Evolutionary conservation across 2,888 invertebrate genomes (phyloP).

Genomic region (Pammene aurita): DNA sequence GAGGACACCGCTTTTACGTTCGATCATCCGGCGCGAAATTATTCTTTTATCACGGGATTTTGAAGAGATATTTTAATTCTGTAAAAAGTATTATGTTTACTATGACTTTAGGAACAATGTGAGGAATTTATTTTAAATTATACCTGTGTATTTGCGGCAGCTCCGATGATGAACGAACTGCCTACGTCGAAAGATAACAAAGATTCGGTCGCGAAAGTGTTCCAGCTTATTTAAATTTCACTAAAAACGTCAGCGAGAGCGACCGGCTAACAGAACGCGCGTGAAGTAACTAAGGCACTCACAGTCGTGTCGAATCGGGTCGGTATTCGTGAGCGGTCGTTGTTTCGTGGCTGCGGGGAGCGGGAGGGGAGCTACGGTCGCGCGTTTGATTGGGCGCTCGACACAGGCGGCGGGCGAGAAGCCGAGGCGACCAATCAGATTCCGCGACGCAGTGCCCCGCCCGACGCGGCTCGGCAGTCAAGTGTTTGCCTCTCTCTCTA

Average conservation of each 20-base stretch:
- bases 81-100: conserved; percentile 28
- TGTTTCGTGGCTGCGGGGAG: conserved; percentile 71
- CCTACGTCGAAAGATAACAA: conserved; percentile 38
- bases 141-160: conserved; percentile 57
- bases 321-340: conserved; percentile 81
- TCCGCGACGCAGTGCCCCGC: conserved; percentile 69
- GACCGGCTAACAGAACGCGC: conserved; percentile 71
- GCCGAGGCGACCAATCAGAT: conserved; percentile 63
- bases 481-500: conserved; percentile 65
- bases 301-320: conserved; percentile 81
- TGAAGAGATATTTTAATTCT: conserved; percentile 30
- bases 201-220: conserved; percentile 9
- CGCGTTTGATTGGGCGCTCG: conserved; percentile 61
- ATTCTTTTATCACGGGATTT: conserved; percentile 57
- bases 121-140: conserved; percentile 39
- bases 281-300: conserved; percentile 83
- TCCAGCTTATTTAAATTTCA: conserved; percentile 53
- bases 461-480: conserved; percentile 57
- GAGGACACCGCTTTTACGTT: conserved; percentile 83
- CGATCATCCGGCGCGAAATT: conserved; percentile 74
- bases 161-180: conserved; percentile 26
- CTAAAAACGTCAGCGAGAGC: conserved; percentile 68
- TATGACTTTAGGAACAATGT: conserved; percentile 17
- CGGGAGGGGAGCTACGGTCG: conserved; percentile 63
- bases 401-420: conserved; percentile 71